Conservation (phyloP, 2,797 vertebrate genomes). For the Amblyopsis hoosieri region DNA sequence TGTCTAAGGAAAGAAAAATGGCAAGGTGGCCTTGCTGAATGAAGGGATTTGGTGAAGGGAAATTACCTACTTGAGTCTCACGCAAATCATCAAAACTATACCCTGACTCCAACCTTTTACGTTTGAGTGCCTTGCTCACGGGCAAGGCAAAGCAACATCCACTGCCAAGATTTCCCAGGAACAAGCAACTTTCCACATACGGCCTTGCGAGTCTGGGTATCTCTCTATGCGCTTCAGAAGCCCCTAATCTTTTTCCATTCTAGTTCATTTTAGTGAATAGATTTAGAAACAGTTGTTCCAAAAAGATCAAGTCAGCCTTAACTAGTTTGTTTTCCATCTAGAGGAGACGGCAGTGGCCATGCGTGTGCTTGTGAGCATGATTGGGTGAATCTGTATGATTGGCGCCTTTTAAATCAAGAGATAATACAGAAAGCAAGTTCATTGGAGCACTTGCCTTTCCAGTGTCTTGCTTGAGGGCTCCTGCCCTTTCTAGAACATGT, state of each 20-base stretch:
- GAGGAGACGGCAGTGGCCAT: conserved; percentile 2
- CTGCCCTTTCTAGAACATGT: too few relatives aligned
- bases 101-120: neutral
- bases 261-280: conserved; percentile 9
- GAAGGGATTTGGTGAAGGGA: conserved; percentile 52
- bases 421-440: too few relatives aligned
- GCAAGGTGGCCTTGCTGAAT: conserved; percentile 28
- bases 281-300: conserved; percentile 22
- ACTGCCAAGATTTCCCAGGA: neutral
- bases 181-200: conserved; percentile 10
- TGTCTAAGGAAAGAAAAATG: conserved; percentile 46
- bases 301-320: conserved; percentile 12
- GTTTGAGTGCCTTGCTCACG: conserved; percentile 13
- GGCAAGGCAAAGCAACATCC: conserved; percentile 4
- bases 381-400: conserved; percentile 21
- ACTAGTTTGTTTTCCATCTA: conserved; percentile 38
- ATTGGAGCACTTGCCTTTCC: too few relatives aligned
- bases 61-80: conserved; percentile 47
- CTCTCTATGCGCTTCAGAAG: conserved; percentile 10
- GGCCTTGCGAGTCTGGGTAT: conserved; percentile 15
- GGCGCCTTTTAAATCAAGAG: neutral
- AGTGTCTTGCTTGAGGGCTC: too few relatives aligned
- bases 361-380: neutral
- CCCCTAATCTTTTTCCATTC: conserved; percentile 28
- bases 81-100: conserved; percentile 23